phyloP scores from a whole-genome alignment of 2,797 vertebrate species.

The Parambassis ranga region DNA sequence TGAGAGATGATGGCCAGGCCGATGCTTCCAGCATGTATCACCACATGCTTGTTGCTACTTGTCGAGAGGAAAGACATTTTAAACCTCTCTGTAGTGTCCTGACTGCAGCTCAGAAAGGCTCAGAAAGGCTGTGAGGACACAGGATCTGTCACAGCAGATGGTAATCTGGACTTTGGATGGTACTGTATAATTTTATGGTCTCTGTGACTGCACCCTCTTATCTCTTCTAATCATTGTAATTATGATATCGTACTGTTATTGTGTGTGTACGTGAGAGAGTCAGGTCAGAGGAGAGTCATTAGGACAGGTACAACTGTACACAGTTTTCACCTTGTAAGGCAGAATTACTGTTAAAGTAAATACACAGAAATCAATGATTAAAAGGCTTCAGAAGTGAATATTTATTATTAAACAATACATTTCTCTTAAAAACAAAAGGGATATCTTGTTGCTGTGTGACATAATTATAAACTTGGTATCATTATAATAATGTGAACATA shows the following conservation, averaged over 20 bases:
- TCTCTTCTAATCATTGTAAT: neutral
- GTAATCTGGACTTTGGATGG: slow-evolving; percentile 57
- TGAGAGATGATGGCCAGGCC: slow-evolving; percentile 45
- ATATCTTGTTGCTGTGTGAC: too few species aligned
- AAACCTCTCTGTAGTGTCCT: neutral
- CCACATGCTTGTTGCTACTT: neutral
- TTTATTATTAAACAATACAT: too few species aligned
- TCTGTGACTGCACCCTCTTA: neutral
- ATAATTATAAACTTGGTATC: too few species aligned
- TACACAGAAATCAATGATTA: too few species aligned
- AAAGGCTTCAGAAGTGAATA: too few species aligned
- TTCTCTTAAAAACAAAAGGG: too few species aligned
- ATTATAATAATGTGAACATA: too few species aligned
- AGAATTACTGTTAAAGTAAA: too few species aligned
- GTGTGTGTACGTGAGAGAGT: neutral
- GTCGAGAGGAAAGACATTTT: neutral
- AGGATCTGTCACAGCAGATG: neutral
- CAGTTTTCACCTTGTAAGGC: too few species aligned
- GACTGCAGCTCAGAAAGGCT: neutral
- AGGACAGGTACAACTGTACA: too few species aligned
- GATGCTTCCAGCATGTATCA: slow-evolving; percentile 28
- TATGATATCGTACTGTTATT: neutral
- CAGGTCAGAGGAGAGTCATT: too few species aligned
- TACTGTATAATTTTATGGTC: neutral
- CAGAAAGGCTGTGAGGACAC: neutral